Percentiles rank a stretch among this genome's conserved stretches.
phyloP scores from a whole-genome alignment of 1,140 invertebrate genomes.

The Drosophila parvula region DNA sequence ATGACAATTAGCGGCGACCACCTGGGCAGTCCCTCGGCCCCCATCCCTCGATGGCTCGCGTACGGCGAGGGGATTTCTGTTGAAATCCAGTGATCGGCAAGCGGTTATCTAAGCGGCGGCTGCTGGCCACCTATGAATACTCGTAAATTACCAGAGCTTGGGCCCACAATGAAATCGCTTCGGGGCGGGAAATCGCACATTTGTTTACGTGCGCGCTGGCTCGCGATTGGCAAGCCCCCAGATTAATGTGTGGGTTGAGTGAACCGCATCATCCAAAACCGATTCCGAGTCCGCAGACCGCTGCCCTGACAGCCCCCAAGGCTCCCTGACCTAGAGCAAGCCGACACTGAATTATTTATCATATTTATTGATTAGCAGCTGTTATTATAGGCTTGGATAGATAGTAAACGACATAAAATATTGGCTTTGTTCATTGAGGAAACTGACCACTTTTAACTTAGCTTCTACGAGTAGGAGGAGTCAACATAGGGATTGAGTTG shows the following conservation, averaged over 20 bases:
- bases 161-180: constrained; percentile 31
- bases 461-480: constrained; percentile 1
- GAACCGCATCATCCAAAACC: constrained; percentile 22
- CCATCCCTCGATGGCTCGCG: constrained; percentile 5
- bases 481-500: background rate
- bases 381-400: constrained; percentile 13
- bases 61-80: constrained; percentile 27
- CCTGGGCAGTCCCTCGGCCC: constrained; percentile 2
- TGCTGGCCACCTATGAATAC: constrained; percentile 12
- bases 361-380: constrained; percentile 35
- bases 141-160: constrained; percentile 30
- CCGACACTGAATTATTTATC: constrained; percentile 12
- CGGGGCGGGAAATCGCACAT: constrained; percentile 42
- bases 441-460: constrained; percentile 18
- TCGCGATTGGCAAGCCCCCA: constrained; percentile 45
- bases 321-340: constrained; percentile 47
- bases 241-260: constrained; percentile 31
- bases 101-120: constrained; percentile 24
- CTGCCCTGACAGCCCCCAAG: constrained; percentile 14
- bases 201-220: constrained; percentile 38
- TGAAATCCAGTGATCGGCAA: constrained; percentile 32
- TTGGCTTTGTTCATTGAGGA: constrained; percentile 25
- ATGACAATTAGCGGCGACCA: constrained; percentile 17
- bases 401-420: constrained; percentile 52
- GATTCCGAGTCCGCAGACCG: background rate